Evolutionary conservation across 2,888 invertebrate species (phyloP), one percentile per base, ranked within the genome.

Genomic region (Campaea margaritaria): DNA sequence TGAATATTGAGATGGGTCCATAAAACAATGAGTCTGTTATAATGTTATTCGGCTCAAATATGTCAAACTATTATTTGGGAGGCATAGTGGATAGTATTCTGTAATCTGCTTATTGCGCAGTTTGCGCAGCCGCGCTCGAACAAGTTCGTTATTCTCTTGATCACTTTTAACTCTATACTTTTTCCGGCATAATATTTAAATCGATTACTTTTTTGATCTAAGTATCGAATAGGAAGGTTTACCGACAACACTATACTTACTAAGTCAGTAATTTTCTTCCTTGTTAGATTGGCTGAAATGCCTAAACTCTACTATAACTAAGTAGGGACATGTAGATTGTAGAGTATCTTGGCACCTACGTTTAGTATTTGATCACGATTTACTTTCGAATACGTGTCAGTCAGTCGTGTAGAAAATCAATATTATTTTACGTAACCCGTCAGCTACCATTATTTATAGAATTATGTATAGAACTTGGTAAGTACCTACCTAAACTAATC

Each of bases 381-480:
- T 70, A 72, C 83, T 83, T 84, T 82, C 80, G 70, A 61, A 61
- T 46, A 16, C 55, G 43, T 52, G 52, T 21, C 21, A 21, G 21
- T 43, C 43, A 51, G 47, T 61, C 55, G 55, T 46, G 55, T 12
- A 77, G 68, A 65, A 73, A 75, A 81, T 76, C 76, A 76, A 78
- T 80, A 83, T 75, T 72, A 60, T 47, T 53, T 85, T 82, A 81
- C 65, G 74, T 75, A 84, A 86, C 66, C n/a, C 27, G 34, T 41
- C 42, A 46, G 31, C 8, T 31, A 31, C 31, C 5, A 31, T 31
- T 31, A 9, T 31, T 7, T 31, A 9, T n/a, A n/a, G n/a, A n/a
- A n/a, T n/a, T n/a, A n/a, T n/a, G n/a, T n/a, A n/a, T n/a, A 9
- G 2, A 9, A 31, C 5, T 7, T 31, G 8, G 8, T 5, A 21